Conservation (phyloP, 2,113 vertebrate genomes). For the Caranx melampygus region DNA sequence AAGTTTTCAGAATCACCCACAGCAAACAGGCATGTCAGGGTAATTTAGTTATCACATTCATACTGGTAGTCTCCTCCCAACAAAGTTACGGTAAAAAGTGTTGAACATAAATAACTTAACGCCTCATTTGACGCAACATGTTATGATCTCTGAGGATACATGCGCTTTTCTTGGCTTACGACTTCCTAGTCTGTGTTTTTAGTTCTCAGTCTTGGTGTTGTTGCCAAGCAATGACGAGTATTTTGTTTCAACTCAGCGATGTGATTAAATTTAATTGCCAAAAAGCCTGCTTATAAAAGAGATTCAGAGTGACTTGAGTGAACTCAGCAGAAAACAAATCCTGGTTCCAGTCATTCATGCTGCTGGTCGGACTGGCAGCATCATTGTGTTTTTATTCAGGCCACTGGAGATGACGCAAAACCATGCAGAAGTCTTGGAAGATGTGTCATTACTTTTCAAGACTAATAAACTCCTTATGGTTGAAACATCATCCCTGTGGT, state of each 20-base stretch:
- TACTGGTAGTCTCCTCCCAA: constrained; percentile 39
- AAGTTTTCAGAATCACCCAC: background rate
- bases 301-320: background rate
- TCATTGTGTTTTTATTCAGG: constrained; percentile 13
- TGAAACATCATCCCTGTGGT: background rate
- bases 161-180: constrained; percentile 17
- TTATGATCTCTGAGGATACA: background rate
- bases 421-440: background rate
- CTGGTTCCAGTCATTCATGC: background rate
- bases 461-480: background rate
- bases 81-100: constrained; percentile 43
- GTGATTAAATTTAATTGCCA: constrained; percentile 28
- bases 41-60: background rate
- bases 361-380: constrained; percentile 3
- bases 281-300: background rate
- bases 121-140: constrained; percentile 2
- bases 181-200: constrained; percentile 6
- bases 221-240: background rate
- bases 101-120: background rate
- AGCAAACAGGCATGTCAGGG: background rate
- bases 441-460: background rate
- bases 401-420: constrained; percentile 15
- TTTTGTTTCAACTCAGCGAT: constrained; percentile 26
- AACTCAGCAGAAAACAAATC: constrained; percentile 23
- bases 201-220: background rate